Conservation (phyloP, 2,888 invertebrate species). For the Tanaodytes sp. region DNA sequence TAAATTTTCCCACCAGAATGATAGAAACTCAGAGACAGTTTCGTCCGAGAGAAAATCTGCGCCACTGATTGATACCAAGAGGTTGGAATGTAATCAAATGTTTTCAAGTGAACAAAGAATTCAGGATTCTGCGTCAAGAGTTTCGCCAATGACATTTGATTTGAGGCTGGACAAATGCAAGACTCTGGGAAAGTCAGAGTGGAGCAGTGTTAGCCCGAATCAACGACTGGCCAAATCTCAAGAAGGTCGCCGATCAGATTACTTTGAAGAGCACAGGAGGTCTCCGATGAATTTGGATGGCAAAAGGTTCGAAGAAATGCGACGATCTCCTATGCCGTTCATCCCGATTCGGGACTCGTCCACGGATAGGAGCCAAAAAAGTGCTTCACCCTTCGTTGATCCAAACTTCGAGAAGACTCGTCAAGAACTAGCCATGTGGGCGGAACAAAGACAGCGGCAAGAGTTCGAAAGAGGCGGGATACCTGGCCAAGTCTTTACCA, state of each 20-base stretch:
- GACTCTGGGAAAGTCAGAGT: constrained; percentile 62
- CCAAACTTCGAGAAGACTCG: constrained; percentile 71
- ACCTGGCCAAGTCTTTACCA: constrained; percentile 63
- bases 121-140: constrained; percentile 62
- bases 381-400: constrained; percentile 65
- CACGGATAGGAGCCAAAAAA: constrained; percentile 67
- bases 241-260: constrained; percentile 69
- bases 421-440: constrained; percentile 70
- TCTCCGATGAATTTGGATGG: constrained; percentile 69
- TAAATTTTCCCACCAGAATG: constrained; percentile 68
- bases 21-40: constrained; percentile 59
- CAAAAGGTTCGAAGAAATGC: constrained; percentile 67
- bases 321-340: constrained; percentile 70
- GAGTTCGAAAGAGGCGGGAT: constrained; percentile 66
- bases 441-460: constrained; percentile 70
- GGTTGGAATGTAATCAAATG: constrained; percentile 62
- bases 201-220: constrained; percentile 68
- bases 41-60: constrained; percentile 60
- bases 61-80: constrained; percentile 60
- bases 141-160: constrained; percentile 68
- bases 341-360: constrained; percentile 67
- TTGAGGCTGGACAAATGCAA: constrained; percentile 65
- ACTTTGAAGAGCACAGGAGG: constrained; percentile 69
- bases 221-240: constrained; percentile 63
- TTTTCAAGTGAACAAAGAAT: constrained; percentile 65